These are phyloP conservation scores for Nomada fucata DNA, from an alignment of 2,888 invertebrate genomes.

Conservation along the genomic window DNA sequence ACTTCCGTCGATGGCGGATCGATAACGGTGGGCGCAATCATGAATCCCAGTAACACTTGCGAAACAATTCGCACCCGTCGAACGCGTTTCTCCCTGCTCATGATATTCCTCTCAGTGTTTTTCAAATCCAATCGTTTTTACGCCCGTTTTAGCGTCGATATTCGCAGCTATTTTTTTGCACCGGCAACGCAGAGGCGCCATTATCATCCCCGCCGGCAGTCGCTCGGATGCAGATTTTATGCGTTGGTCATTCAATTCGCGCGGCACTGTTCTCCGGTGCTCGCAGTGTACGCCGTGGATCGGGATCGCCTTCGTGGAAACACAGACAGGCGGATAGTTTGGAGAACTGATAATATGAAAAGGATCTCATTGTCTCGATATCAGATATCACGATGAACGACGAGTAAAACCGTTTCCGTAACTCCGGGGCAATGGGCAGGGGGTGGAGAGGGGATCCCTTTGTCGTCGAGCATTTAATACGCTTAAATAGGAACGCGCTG, in stretches of 20 bases:
- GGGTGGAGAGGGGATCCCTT: slow-evolving; percentile 36
- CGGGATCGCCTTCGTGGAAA: slow-evolving; percentile 13
- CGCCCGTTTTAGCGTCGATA: slow-evolving; percentile 39
- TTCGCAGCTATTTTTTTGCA: slow-evolving; percentile 38
- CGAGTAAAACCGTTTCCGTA: slow-evolving; percentile 71
- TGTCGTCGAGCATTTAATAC: slow-evolving; percentile 57
- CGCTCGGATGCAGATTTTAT: slow-evolving; percentile 63
- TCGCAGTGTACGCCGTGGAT: slow-evolving; percentile 44
- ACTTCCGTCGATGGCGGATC: too few species aligned
- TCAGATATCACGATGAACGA: slow-evolving; percentile 71
- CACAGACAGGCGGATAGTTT: slow-evolving; percentile 60
- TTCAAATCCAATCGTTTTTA: slow-evolving; percentile 60
- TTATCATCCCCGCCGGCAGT: slow-evolving; percentile 43
- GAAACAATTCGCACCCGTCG: slow-evolving; percentile 48
- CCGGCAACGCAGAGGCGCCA: slow-evolving; percentile 37
- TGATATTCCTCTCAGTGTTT: slow-evolving; percentile 14
- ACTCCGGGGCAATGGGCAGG: neutral
- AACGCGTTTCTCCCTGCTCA: neutral
- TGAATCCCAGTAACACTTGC: neutral
- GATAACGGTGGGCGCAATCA: neutral
- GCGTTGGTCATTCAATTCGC: slow-evolving; percentile 65
- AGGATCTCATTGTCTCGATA: slow-evolving; percentile 73
- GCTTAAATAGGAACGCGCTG: slow-evolving; percentile 29
- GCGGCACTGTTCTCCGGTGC: slow-evolving; percentile 30
- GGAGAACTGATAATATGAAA: slow-evolving; percentile 50